Conservation (phyloP, 92 coral and sea anemone species). For the Pocillopora meandrina region DNA sequence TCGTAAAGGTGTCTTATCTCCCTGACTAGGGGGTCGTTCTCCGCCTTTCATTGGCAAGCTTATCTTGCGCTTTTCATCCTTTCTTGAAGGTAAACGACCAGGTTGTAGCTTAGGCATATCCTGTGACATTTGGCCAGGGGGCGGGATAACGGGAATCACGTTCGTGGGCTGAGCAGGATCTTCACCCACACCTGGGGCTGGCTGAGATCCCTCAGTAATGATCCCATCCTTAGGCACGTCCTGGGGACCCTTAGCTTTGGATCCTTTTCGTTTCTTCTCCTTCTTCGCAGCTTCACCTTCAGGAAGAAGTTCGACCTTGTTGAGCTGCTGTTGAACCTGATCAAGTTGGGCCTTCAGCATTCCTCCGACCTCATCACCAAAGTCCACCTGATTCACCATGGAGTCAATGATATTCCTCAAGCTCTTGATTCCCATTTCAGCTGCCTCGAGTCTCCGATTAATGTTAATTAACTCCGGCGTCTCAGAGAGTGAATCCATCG, state of each 20-base stretch:
- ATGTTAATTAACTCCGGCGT: slow-evolving; percentile 75
- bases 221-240: slow-evolving; percentile 75
- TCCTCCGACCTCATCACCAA: slow-evolving; percentile 84
- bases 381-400: slow-evolving; percentile 91
- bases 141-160: slow-evolving; percentile 69
- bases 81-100: slow-evolving; percentile 54
- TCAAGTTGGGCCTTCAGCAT: slow-evolving; percentile 78
- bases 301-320: slow-evolving; percentile 68
- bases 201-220: slow-evolving; percentile 75
- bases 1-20: slow-evolving; percentile 60
- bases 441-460: slow-evolving; percentile 75
- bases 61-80: slow-evolving; percentile 57
- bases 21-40: slow-evolving; percentile 65
- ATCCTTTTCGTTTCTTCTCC: slow-evolving; percentile 64
- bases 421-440: slow-evolving; percentile 82
- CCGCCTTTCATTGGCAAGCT: slow-evolving; percentile 54
- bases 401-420: slow-evolving; percentile 88
- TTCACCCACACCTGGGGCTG: slow-evolving; percentile 26
- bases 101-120: slow-evolving; percentile 50
- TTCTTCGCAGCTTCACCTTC: slow-evolving; percentile 68
- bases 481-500: slow-evolving; percentile 62
- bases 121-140: slow-evolving; percentile 52
- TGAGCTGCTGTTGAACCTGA: slow-evolving; percentile 82
- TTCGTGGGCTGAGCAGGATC: slow-evolving; percentile 13
- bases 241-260: slow-evolving; percentile 62